These are phyloP conservation scores for Crossocerus cetratus DNA, from an alignment of 2,888 invertebrate genomes.

Conservation along the genomic window DNA sequence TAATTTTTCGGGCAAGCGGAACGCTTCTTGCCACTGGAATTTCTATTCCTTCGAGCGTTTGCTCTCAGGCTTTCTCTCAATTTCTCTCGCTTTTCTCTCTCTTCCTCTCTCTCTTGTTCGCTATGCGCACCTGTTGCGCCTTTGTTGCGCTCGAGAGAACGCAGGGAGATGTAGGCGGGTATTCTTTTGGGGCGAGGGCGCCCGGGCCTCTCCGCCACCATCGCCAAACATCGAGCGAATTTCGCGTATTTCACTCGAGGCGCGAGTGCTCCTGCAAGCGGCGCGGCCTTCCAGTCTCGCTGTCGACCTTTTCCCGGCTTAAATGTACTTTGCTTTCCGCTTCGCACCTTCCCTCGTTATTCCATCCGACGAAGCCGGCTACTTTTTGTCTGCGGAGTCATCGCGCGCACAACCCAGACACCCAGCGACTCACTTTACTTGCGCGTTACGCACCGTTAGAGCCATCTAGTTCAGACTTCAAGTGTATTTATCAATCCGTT, in stretches of 20 bases:
- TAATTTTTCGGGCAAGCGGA: not conserved
- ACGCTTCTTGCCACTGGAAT: conserved; percentile 15
- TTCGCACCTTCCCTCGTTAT: conserved; percentile 4
- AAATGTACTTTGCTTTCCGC: not conserved
- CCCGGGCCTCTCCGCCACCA: conserved; percentile 22
- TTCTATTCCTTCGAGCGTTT: conserved; percentile 38
- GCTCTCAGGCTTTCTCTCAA: conserved; percentile 11
- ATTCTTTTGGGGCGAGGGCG: conserved; percentile 49
- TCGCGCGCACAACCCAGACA: not conserved
- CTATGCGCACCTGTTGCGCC: conserved; percentile 61
- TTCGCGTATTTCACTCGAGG: conserved; percentile 30
- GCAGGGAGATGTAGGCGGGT: conserved; percentile 52
- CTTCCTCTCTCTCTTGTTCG: conserved; percentile 8
- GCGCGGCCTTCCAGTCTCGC: conserved; percentile 28
- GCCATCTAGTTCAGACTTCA: too few relatives aligned
- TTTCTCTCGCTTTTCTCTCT: too few relatives aligned
- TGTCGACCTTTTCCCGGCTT: conserved; percentile 12
- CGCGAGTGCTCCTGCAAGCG: conserved; percentile 12
- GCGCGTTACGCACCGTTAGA: too few relatives aligned
- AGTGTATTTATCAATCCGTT: too few relatives aligned
- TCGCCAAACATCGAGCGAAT: conserved; percentile 47
- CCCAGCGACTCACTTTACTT: too few relatives aligned
- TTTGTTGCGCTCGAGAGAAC: conserved; percentile 54
- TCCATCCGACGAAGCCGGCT: not conserved
- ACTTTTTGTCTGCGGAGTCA: not conserved